A percentile compares a stretch with the other conserved stretches of the same genome.
Conservation (phyloP, 2,113 vertebrate species). For the Argyrosomus japonicus region DNA sequence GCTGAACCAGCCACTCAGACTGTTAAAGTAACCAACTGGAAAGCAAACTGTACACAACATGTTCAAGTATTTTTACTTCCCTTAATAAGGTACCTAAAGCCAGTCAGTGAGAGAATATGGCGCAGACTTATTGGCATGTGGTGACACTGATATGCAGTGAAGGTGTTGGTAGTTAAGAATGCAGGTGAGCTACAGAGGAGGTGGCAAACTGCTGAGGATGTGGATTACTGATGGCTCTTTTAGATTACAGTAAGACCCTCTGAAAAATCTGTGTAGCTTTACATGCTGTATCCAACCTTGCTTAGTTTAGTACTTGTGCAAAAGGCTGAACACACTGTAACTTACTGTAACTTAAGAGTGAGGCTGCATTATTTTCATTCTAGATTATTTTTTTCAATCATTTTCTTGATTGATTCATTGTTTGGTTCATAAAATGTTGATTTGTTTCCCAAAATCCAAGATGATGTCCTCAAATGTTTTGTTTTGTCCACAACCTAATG, state of each 20-base stretch:
- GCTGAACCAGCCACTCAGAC: not conserved
- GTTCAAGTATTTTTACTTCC: not conserved
- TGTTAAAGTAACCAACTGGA: conserved; percentile 6
- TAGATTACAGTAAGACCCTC: conserved; percentile 18
- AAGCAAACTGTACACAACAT: not conserved
- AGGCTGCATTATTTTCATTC: no score
- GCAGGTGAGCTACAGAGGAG: conserved; percentile 21
- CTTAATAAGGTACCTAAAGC: not conserved
- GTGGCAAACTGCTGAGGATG: conserved; percentile 42
- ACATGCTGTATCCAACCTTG: not conserved
- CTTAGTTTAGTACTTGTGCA: not conserved
- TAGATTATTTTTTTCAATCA: no score
- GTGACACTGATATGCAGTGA: conserved; percentile 13
- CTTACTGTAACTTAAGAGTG: not conserved
- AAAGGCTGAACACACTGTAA: not conserved
- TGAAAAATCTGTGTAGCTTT: conserved; percentile 12
- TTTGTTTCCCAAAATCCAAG: no score
- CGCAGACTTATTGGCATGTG: conserved; percentile 16
- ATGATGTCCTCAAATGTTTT: no score
- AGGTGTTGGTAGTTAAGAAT: not conserved
- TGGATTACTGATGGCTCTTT: conserved; percentile 34
- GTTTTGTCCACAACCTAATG: no score
- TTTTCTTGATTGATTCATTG: no score
- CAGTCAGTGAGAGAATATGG: conserved; percentile 6
- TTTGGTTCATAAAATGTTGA: no score